These are phyloP conservation scores for Podabrus alpinus DNA, from an alignment of 2,888 invertebrate genomes.

Conservation along the genomic window DNA sequence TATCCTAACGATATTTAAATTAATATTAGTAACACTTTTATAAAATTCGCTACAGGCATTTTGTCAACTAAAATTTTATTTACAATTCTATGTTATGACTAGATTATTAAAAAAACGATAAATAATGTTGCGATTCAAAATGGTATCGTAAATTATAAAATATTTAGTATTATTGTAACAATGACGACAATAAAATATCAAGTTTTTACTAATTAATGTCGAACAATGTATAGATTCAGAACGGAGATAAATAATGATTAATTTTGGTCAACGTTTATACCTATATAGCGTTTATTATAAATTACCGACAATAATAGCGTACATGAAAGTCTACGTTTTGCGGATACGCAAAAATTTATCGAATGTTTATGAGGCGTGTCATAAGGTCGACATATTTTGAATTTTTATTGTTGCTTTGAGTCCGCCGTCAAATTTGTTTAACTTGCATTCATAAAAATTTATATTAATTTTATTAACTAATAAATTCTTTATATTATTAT, in stretches of 20 bases:
- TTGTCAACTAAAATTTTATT: background rate
- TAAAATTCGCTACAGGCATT: background rate
- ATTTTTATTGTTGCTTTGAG: background rate
- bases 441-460: background rate
- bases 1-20: constrained; percentile 23
- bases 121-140: constrained; percentile 11
- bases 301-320: background rate
- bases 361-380: background rate
- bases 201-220: constrained; percentile 20
- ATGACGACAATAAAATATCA: constrained; percentile 16
- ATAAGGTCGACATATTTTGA: background rate
- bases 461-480: background rate
- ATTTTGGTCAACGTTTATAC: constrained; percentile 2
- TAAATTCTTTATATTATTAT: background rate
- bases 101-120: background rate
- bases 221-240: constrained; percentile 16
- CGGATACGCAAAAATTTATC: background rate
- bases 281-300: constrained; percentile 7
- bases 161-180: constrained; percentile 20
- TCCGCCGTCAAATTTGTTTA: background rate
- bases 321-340: background rate
- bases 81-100: background rate
- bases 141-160: constrained; percentile 2
- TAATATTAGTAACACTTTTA: constrained; percentile 5
- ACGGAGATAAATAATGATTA: constrained; percentile 19